Conservation (phyloP, 2,113 vertebrate species). For the Dipodomys stephensi region DNA sequence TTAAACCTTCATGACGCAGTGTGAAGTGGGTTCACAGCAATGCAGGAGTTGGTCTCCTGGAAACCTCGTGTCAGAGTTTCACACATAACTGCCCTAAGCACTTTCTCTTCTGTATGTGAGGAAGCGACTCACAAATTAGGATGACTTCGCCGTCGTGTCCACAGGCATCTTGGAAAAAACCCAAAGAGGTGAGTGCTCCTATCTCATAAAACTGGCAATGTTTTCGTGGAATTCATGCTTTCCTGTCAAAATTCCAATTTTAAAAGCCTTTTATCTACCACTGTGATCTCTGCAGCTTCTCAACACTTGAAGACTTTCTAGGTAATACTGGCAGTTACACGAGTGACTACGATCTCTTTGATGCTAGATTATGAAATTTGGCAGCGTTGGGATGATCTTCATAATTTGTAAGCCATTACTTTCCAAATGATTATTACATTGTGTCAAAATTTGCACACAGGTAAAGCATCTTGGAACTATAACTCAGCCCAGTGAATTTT, state of each 20-base stretch:
- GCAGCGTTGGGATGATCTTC: background rate
- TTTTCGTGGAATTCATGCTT: background rate
- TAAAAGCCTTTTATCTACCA: background rate
- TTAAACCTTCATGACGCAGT: background rate
- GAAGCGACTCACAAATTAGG: background rate
- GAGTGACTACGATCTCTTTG: background rate
- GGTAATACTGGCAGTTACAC: background rate
- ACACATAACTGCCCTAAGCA: background rate
- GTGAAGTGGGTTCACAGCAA: fast-evolving
- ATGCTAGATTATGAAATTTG: background rate
- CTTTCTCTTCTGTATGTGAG: background rate
- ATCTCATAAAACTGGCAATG: too few species aligned
- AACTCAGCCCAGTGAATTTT: background rate
- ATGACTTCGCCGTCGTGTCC: background rate
- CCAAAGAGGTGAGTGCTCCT: background rate
- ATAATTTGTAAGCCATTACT: background rate
- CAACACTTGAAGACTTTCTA: background rate
- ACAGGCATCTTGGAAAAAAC: background rate
- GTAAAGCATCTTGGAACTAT: background rate
- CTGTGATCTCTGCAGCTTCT: background rate
- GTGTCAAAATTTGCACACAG: background rate
- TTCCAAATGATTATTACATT: background rate
- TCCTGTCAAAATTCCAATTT: background rate
- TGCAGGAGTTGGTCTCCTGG: background rate
- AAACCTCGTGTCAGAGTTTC: fast-evolving